Conservation (phyloP, 2,113 vertebrate genomes). For the Hipposideros armiger region DNA sequence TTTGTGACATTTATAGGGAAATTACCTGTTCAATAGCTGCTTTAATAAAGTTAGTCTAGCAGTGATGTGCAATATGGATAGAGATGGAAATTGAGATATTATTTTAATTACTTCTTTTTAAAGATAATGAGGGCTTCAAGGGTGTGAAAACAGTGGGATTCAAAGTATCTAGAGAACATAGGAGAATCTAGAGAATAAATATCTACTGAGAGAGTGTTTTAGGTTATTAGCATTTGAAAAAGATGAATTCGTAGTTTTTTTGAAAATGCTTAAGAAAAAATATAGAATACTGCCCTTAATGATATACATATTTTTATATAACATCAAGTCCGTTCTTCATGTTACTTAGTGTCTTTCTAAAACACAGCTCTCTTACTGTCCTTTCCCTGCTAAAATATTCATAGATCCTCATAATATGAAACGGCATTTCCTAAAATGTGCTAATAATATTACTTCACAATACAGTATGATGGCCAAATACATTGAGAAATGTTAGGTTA, state of each 20-base stretch:
- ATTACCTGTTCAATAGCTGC: not conserved
- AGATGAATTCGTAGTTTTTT: not conserved
- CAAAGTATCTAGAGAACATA: not conserved
- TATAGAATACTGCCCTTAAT: not conserved
- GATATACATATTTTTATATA: not conserved
- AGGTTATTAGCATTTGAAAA: not conserved
- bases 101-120: not conserved
- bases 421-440: not conserved
- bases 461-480: not conserved
- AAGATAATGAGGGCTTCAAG: not conserved
- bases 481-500: not conserved
- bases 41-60: not conserved
- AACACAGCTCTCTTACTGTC: not conserved
- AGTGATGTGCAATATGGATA: not conserved
- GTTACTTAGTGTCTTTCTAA: not conserved
- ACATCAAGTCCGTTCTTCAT: not conserved
- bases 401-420: not conserved
- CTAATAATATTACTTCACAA: not conserved
- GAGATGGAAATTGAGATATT: not conserved
- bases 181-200: not conserved
- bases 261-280: not conserved
- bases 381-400: not conserved
- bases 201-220: not conserved
- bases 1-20: constrained; percentile 1
- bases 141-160: not conserved